These are phyloP conservation scores for Hypsibius dujardini DNA, from an alignment of 1,140 invertebrate species.

Conservation along the genomic window DNA sequence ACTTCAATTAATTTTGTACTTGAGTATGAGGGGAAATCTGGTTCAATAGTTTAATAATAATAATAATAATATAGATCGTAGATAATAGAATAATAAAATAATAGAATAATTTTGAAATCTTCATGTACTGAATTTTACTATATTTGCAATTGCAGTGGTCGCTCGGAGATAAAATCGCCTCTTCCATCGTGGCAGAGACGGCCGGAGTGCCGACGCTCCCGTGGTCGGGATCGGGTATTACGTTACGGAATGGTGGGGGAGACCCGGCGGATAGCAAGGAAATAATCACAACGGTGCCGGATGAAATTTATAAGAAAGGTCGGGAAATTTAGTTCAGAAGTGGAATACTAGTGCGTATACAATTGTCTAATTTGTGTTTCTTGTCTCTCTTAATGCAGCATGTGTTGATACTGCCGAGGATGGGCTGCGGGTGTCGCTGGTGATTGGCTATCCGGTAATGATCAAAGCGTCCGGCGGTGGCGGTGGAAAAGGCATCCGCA, in stretches of 20 bases:
- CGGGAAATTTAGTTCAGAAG: too few species aligned
- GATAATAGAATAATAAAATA: too few species aligned
- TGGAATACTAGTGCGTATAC: too few species aligned
- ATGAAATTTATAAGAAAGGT: constrained; percentile 15
- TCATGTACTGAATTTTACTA: too few species aligned
- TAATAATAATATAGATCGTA: too few species aligned
- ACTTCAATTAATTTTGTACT: too few species aligned
- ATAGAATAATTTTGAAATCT: too few species aligned
- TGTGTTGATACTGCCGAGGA: constrained; percentile 75
- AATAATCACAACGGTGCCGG: constrained; percentile 18
- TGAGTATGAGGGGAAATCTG: too few species aligned
- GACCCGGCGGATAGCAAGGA: neutral
- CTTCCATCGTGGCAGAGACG: constrained; percentile 96
- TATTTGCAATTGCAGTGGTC: constrained; percentile 47
- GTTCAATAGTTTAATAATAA: too few species aligned
- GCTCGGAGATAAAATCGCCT: constrained; percentile 96
- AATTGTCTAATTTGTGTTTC: neutral
- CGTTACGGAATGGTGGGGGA: constrained; percentile 23
- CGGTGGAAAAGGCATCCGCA: constrained; percentile 95
- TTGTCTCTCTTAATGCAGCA: constrained; percentile 40
- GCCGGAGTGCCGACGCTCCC: constrained; percentile 91
- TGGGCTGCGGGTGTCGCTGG: constrained; percentile 55
- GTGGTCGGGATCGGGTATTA: constrained; percentile 74
- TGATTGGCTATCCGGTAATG: constrained; percentile 97
- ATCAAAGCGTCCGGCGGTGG: constrained; percentile 99